A percentile compares a stretch with the other conserved stretches of the same genome.
Conservation (phyloP, 2,113 vertebrate genomes). For the Lasiurus cinereus region DNA sequence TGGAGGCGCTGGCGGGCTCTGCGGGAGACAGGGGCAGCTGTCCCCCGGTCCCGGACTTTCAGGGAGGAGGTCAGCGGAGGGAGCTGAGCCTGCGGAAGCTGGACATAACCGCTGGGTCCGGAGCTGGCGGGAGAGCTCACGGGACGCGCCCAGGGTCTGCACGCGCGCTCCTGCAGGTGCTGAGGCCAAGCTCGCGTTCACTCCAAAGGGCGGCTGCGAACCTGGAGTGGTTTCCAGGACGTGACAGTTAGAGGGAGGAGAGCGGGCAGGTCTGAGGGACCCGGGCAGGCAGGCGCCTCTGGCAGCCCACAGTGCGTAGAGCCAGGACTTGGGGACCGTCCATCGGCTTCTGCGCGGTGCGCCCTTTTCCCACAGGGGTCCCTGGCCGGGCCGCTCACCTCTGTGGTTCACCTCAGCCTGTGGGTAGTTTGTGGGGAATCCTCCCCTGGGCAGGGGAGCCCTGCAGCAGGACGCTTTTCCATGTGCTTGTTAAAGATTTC, state of each 20-base stretch:
- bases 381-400: accelerated
- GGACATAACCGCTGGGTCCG: background rate
- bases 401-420: background rate
- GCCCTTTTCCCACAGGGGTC: background rate
- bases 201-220: background rate
- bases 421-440: background rate
- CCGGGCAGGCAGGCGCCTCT: background rate
- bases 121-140: background rate
- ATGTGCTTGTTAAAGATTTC: background rate
- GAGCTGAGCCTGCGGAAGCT: background rate
- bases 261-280: background rate
- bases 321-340: background rate
- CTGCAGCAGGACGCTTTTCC: accelerated
- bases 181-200: background rate
- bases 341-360: accelerated
- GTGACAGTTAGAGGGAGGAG: background rate
- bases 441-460: background rate
- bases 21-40: no score
- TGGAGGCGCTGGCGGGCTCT: background rate
- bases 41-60: background rate
- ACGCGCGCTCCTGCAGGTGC: background rate
- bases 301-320: accelerated
- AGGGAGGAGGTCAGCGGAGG: background rate
- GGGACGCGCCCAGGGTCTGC: background rate
- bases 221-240: conserved; percentile 6